Evolutionary conservation across 2,888 invertebrate genomes (phyloP).

Genomic region (Rotaria macrura): DNA sequence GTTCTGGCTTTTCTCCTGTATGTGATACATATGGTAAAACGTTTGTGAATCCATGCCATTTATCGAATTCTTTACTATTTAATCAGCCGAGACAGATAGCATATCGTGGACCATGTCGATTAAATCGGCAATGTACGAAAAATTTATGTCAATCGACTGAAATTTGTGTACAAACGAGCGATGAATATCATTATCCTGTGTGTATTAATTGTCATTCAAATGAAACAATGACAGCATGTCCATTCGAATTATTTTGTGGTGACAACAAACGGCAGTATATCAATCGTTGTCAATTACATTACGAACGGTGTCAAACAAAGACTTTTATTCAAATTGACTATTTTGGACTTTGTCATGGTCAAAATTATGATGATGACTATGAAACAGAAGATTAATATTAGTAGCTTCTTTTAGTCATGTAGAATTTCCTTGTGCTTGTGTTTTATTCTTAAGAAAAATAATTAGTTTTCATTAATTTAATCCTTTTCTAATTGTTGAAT

Average conservation of each 20-base stretch:
- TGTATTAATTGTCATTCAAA: neutral
- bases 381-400: neutral
- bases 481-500: no score
- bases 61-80: neutral
- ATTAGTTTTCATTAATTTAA: no score
- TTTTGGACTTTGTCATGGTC: neutral
- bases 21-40: constrained; percentile 6
- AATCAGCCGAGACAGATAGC: neutral
- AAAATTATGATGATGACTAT: neutral
- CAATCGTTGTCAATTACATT: neutral
- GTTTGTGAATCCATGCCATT: neutral
- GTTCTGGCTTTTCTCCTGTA: constrained; percentile 19
- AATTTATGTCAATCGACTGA: neutral
- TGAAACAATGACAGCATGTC: neutral
- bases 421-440: no score
- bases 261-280: neutral
- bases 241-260: constrained; percentile 12
- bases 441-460: no score
- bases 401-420: no score
- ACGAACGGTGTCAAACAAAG: neutral
- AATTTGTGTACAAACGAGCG: neutral
- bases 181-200: constrained; percentile 13
- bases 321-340: neutral
- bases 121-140: neutral
- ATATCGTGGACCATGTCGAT: neutral